These are phyloP conservation scores for Drosophila orena DNA, from an alignment of 1,140 invertebrate species.

Conservation along the genomic window DNA sequence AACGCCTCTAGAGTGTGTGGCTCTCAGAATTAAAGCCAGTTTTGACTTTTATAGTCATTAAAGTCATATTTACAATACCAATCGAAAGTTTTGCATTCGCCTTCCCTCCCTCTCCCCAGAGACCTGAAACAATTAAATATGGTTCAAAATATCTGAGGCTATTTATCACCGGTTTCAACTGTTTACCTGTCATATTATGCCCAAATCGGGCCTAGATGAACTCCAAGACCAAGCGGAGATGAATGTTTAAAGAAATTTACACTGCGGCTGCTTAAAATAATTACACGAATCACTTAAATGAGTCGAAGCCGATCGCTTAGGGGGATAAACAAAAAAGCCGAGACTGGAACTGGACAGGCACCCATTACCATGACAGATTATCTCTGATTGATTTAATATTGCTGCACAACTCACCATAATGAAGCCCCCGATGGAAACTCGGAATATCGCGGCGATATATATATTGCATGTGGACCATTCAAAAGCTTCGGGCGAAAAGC, in stretches of 20 bases:
- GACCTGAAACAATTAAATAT: conserved; percentile 71
- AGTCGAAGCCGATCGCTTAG: conserved; percentile 44
- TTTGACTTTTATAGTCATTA: conserved; percentile 63
- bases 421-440: conserved; percentile 54
- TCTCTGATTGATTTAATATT: conserved; percentile 82
- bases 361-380: conserved; percentile 81
- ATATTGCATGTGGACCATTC: conserved; percentile 37
- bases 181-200: conserved; percentile 84
- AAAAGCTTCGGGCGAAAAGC: conserved; percentile 66
- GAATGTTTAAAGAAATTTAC: conserved; percentile 82
- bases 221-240: conserved; percentile 38
- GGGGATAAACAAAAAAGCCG: conserved; percentile 22
- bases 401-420: conserved; percentile 70
- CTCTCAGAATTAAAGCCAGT: conserved; percentile 62
- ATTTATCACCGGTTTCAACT: conserved; percentile 81
- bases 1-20: conserved; percentile 24
- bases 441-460: conserved; percentile 8
- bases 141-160: conserved; percentile 60
- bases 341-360: conserved; percentile 55
- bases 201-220: conserved; percentile 62
- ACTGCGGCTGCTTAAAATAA: conserved; percentile 82
- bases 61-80: conserved; percentile 56
- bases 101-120: conserved; percentile 7
- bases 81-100: conserved; percentile 55
- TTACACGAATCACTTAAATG: conserved; percentile 81